Evolutionary conservation across 2,113 vertebrate species (phyloP).

Genomic region (Octodon degus): DNA sequence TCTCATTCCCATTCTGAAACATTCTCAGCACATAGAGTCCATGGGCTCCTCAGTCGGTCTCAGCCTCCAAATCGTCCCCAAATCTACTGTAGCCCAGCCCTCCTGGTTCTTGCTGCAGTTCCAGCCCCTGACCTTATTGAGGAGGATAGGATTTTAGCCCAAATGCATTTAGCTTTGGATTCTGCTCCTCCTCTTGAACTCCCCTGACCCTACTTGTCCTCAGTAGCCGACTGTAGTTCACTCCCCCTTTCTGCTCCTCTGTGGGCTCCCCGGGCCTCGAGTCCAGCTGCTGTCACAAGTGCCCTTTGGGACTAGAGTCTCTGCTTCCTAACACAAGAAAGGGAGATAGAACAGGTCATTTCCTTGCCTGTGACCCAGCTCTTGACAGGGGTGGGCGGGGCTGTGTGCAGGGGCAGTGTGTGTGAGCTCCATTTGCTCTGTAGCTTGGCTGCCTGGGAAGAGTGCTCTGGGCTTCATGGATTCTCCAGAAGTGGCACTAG

Average conservation of each 20-base stretch:
- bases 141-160: not conserved
- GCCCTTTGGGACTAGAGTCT: slow-evolving; percentile 28
- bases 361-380: not conserved
- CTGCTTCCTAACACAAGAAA: not conserved
- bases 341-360: not conserved
- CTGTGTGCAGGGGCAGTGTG: not conserved
- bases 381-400: not conserved
- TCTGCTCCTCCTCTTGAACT: not conserved
- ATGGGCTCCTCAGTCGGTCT: not conserved
- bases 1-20: not conserved
- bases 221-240: not conserved
- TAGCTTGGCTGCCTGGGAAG: slow-evolving; percentile 16
- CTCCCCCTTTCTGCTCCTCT: not conserved
- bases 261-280: not conserved
- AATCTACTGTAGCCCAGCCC: not conserved
- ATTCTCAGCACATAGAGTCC: not conserved
- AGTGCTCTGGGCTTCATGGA: not conserved
- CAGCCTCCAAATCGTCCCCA: not conserved
- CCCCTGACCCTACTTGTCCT: not conserved
- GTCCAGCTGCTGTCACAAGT: slow-evolving; percentile 32
- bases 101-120: not conserved
- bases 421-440: not conserved
- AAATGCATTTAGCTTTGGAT: not conserved
- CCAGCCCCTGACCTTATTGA: not conserved
- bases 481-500: not conserved